Evolutionary conservation across 2,113 vertebrate genomes (phyloP).

Genomic region (Thinocorus orbignyianus): DNA sequence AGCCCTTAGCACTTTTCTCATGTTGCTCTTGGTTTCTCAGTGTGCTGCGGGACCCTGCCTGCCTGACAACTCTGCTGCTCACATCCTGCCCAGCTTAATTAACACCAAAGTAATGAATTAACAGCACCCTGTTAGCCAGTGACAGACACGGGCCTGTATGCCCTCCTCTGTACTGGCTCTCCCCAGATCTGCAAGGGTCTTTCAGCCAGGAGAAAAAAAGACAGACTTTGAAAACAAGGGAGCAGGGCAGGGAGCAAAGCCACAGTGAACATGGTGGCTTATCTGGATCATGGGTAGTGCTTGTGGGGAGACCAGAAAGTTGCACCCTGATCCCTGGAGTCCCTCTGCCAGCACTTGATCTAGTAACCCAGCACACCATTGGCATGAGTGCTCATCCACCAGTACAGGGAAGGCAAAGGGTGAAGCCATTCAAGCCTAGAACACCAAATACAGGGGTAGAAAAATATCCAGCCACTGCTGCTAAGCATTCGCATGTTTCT

Average conservation of each 20-base stretch:
- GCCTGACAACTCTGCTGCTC: not conserved
- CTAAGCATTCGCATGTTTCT: not conserved
- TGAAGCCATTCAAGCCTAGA: not conserved
- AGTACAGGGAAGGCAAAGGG: not conserved
- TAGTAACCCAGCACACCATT: not conserved
- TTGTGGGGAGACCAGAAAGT: not conserved
- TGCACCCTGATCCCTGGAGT: not conserved
- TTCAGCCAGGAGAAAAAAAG: not conserved
- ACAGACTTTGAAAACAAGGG: accelerated
- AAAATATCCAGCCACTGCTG: not conserved
- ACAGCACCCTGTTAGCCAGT: not conserved
- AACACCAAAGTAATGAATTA: not conserved
- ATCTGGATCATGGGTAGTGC: accelerated
- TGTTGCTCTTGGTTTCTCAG: not conserved
- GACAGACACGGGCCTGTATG: accelerated
- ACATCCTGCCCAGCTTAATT: not conserved
- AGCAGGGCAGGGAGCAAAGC: not conserved
- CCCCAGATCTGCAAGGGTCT: not conserved
- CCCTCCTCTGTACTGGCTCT: not conserved
- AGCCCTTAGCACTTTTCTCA: not conserved
- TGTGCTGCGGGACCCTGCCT: not conserved
- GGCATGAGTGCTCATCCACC: accelerated
- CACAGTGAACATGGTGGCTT: accelerated
- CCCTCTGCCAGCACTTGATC: not conserved
- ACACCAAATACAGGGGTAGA: not conserved